Base-by-base conservation (phyloP, 2,113 vertebrate species). In the Callopanchax toddi region DNA sequence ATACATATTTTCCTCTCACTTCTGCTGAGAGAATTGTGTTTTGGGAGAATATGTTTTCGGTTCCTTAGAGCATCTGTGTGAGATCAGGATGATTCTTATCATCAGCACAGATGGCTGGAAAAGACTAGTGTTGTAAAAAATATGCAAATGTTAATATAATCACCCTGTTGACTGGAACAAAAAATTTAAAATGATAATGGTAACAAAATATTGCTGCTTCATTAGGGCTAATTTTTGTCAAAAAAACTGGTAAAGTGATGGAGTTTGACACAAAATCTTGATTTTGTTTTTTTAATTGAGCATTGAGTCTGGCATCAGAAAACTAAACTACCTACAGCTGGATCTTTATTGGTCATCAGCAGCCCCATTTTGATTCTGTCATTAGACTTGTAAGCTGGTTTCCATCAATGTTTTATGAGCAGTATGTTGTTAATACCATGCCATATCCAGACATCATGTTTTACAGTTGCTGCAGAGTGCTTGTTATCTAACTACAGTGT, bases 401-500 rank as follows among this genome's bases (percentile, higher is more conserved):
- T 45, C 23, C 32, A 76, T 60, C 44, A 32, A 36, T 65, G n/a
- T 21, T 66, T 32, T 56, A 34, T 72, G 59, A 50, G 17, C 49
- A 58, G 54, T 40, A 65, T 73, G 45, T 25, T 2, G 26, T 46
- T 57, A 4, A 20, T 67, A 60, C 32, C 15, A 23, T 61, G 48
- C 59, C 45, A 34, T 17, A 56, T 45, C 16, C 43, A 55, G 53
- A 34, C 16, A 42, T 60, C 37, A 36, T 25, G 22, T 74, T 40
- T 74, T 50, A 60, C 48, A 44, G 39, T 17, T 42, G 44, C n/a
- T 48, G 22, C 49, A 39, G 44, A 63, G n/a, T 43, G 6, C 29
- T 64, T 12, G 36, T 68, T 78, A 36, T 40, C 58, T 53, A 62
- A 72, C 48, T 69, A 32, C 39, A 42, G 12, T 60, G 42, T 57